Evolutionary conservation across 2,113 vertebrate genomes (phyloP).

Genomic region (Perca fluviatilis): DNA sequence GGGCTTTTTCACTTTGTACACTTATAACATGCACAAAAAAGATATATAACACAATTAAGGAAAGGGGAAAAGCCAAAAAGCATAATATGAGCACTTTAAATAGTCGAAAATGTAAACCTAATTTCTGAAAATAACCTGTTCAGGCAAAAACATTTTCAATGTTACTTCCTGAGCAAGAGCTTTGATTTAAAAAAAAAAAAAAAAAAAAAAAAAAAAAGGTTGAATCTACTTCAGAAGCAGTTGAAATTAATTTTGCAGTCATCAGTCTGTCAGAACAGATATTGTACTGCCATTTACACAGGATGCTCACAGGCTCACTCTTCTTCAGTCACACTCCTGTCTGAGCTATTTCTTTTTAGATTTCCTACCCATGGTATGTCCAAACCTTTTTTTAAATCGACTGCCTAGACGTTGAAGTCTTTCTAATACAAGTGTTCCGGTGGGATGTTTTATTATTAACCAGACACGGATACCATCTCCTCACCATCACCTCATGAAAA

Average conservation of each 20-base stretch:
- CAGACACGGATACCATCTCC: constrained; percentile 36
- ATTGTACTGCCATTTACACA: neutral
- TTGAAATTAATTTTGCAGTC: neutral
- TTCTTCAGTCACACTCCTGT: neutral
- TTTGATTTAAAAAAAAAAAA: neutral
- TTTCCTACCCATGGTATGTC: neutral
- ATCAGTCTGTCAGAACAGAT: neutral
- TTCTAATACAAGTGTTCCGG: constrained; percentile 46
- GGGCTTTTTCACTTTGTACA: too few species aligned
- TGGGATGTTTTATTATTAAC: constrained; percentile 54
- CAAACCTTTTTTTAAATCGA: constrained; percentile 30
- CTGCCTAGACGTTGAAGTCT: constrained; percentile 9
- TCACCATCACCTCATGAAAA: constrained; percentile 34
- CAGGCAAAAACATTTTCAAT: neutral
- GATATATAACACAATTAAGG: too few species aligned
- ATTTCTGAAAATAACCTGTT: neutral
- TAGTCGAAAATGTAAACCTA: neutral
- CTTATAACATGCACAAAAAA: too few species aligned
- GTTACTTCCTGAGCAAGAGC: neutral
- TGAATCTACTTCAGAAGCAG: neutral
- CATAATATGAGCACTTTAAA: neutral
- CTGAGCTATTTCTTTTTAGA: neutral
- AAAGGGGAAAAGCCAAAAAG: too few species aligned
- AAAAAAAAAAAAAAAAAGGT: neutral
- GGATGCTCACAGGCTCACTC: neutral